Evolutionary conservation across 2,113 vertebrate species (phyloP), one percentile per base, ranked within the genome.

Genomic region (Macroglossus sobrinus): DNA sequence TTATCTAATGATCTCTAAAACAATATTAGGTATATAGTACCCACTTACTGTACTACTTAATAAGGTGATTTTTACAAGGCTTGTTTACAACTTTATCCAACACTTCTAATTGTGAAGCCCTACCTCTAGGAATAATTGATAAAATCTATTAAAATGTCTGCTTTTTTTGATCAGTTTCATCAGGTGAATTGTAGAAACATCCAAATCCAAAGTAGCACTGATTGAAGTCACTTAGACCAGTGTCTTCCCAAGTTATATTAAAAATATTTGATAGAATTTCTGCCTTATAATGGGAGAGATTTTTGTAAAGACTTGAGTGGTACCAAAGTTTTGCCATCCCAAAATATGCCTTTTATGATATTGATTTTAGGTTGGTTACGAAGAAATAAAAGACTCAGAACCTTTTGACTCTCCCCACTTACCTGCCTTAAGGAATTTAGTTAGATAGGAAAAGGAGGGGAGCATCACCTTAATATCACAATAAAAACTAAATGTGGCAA

Each of bases 171-270:
- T 24, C 5, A 80, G 9, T 84, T 95, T 87, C 40, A 91, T 85
- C 81, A 95, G 78, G 30, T 88, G 57, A 84, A 71, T 93, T 97
- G 84, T 95, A 96, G 47, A 87, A 87, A 90, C 4, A 93, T 38
- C 40, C 64, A 96, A 90, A 92, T 86, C 40, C 69, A 97, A 90
- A 92, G 79, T 76, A 90, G 64, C 38, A 75, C n/a, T 64, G 15
- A 69, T 35, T 96, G 2, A 91, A 85, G 45, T 96, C 38, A 89
- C 81, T 93, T 71, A 85, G 22, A 55, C 13, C 43, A 93, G 8
- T 28, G 43, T 64, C 69, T 87, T 90, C 45, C 40, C 18, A 43
- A 93, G 28, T 40, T 91, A 78, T 26, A 89, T 86, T 76, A 96
- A 89, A 92, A 92, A 40, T 21, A 87, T 72, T 10, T 38, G 43